These are phyloP conservation scores for Mactra quadrangularis DNA, from an alignment of 1,140 invertebrate species.

Conservation along the genomic window DNA sequence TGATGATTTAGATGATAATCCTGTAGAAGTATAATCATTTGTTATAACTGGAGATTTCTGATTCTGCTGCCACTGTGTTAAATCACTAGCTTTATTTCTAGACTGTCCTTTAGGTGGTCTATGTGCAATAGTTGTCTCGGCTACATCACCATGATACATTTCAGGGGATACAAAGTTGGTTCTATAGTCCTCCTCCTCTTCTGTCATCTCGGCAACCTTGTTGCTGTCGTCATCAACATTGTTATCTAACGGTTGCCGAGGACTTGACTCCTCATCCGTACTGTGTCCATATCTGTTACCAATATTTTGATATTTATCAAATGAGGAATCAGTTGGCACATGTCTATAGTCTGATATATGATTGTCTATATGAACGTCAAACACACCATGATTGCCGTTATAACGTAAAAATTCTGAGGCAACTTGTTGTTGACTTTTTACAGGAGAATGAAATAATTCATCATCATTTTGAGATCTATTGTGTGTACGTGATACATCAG, in stretches of 20 bases:
- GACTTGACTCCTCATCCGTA: conserved; percentile 22
- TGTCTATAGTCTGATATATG: conserved; percentile 19
- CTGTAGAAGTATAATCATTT: too few species aligned
- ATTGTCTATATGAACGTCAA: conserved; percentile 1
- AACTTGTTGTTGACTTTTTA: conserved; percentile 18
- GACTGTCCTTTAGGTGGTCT: neutral
- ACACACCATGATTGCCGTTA: conserved; percentile 36
- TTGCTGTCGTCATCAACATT: conserved; percentile 4
- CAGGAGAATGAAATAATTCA: conserved; percentile 44
- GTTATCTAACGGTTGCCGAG: neutral
- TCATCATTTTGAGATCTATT: conserved; percentile 41
- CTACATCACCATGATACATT: conserved; percentile 38
- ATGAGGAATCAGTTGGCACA: conserved; percentile 36
- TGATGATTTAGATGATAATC: too few species aligned
- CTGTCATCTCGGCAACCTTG: neutral
- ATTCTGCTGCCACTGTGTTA: conserved; percentile 51
- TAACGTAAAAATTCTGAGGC: conserved; percentile 30
- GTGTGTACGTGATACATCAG: conserved; percentile 32
- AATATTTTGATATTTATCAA: conserved; percentile 34
- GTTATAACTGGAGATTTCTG: conserved; percentile 1
- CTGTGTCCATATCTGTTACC: neutral
- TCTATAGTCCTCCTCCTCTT: conserved; percentile 7
- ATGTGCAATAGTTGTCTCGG: conserved; percentile 25
- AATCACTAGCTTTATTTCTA: conserved; percentile 21
- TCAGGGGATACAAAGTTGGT: conserved; percentile 38